Evolutionary conservation across 2,888 invertebrate genomes (phyloP), one percentile per base, ranked within the genome.

Genomic region (Ypsolopha scabrella): DNA sequence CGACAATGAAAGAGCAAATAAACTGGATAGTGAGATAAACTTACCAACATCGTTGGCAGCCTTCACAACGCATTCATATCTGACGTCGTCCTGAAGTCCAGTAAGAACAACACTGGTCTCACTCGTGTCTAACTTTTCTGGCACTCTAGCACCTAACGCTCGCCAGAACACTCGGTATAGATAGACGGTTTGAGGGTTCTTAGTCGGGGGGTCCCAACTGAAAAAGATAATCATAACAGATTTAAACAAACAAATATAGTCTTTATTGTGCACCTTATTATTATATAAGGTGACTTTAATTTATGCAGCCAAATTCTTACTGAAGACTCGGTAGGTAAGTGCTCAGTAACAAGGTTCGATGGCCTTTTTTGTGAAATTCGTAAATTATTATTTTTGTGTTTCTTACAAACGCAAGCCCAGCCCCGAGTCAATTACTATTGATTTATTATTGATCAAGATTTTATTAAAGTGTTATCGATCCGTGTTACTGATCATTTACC

Each of bases 121-220:
- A 58, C 91, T 89, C 9, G 94, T 94, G 79, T 94, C 94, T 58
- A 90, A 87, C 77, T 88, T 92, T 88, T 81, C 89, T 55, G 75
- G 92, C 64, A 77, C 88, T 65, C 83, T 88, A 63, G 78, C 87
- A 46, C 93, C 92, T 51, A 90, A 88, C 41, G 90, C 90, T 55
- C 93, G 88, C 92, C 94, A 94, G 80, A 94, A 93, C 57, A 95
- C 92, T 58, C 94, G 89, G 85, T 95, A 95, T 60, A 94, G 88
- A 78, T 94, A 93, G 1, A 94, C 94, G 0, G 92, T 91, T 58
- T 92, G 90, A 0, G 94, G 94, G 76, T 95, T 95, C 79, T 94
- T 94, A 41, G 88, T 71, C 6, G 95, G 95, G 7, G 92, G 89
- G 59, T 94, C 93, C 95, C 95, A 95, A 57, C 89, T 89, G 63